Evolutionary conservation across 2,113 vertebrate genomes (phyloP).

Genomic region (Ancistrus triradiatus): DNA sequence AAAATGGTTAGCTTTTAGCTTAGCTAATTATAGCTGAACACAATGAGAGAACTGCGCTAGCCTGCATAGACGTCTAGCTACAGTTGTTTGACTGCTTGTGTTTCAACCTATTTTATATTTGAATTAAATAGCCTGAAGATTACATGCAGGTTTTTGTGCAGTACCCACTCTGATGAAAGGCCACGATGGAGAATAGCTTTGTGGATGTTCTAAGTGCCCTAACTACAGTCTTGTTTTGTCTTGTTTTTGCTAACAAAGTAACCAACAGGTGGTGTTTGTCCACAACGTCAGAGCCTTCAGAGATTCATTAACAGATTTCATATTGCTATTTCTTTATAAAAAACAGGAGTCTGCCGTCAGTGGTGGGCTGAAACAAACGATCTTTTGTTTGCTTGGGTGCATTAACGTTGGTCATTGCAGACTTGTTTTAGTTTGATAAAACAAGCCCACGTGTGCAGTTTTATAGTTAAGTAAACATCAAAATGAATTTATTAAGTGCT

Average conservation of each 20-base stretch:
- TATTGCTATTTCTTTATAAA: too few relatives aligned
- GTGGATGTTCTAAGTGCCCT: too few relatives aligned
- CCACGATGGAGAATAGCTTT: too few relatives aligned
- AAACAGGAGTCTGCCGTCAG: too few relatives aligned
- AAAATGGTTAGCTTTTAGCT: constrained; percentile 39
- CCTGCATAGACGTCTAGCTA: background rate
- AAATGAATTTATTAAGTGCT: too few relatives aligned
- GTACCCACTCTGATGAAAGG: too few relatives aligned
- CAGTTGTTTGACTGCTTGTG: background rate
- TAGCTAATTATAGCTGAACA: constrained; percentile 36
- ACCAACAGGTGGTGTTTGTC: background rate
- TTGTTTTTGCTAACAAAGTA: background rate
- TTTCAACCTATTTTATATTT: background rate
- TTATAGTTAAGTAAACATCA: too few relatives aligned
- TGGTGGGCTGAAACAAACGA: background rate
- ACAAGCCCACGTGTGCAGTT: too few relatives aligned
- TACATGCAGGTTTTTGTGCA: too few relatives aligned
- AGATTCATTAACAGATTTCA: background rate
- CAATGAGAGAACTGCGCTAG: constrained; percentile 56
- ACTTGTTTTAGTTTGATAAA: background rate
- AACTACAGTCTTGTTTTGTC: background rate
- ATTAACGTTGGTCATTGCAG: background rate
- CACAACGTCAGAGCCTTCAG: too few relatives aligned
- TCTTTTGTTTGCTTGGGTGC: background rate
- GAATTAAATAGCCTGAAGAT: too few relatives aligned